Conservation (phyloP, 1,140 invertebrate genomes). For the Propsilocerus akamusi region DNA sequence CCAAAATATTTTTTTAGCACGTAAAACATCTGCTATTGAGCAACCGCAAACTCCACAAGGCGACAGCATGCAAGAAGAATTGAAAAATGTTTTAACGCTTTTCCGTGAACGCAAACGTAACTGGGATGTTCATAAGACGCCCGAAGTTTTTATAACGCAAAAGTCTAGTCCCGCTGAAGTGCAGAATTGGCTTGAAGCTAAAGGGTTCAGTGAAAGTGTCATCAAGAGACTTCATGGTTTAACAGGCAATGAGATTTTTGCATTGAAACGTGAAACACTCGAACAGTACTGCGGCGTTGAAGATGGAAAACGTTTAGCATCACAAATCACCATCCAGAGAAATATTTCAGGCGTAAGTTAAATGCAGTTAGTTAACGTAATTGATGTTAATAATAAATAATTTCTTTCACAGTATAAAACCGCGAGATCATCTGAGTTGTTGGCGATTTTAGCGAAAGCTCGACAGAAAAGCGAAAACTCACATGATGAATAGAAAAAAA, state of each 20-base stretch:
- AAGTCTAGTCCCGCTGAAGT: slow-evolving; percentile 43
- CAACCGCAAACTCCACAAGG: slow-evolving; percentile 16
- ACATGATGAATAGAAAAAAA: too few relatives aligned
- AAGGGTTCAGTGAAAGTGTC: slow-evolving; percentile 48
- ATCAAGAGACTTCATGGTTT: slow-evolving; percentile 41
- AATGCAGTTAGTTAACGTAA: background rate
- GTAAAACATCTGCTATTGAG: slow-evolving; percentile 15
- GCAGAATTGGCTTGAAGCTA: slow-evolving; percentile 50
- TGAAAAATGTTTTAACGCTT: slow-evolving; percentile 39
- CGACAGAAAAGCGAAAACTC: slow-evolving; percentile 40
- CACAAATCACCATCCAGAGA: slow-evolving; percentile 55
- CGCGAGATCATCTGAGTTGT: slow-evolving; percentile 41
- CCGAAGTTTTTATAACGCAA: slow-evolving; percentile 50
- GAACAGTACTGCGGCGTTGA: slow-evolving; percentile 44
- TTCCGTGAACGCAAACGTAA: slow-evolving; percentile 34
- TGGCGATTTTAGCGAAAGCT: slow-evolving; percentile 41
- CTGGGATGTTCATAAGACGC: slow-evolving; percentile 44
- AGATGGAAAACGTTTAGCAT: slow-evolving; percentile 52
- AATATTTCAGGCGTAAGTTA: slow-evolving; percentile 51
- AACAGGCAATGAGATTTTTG: slow-evolving; percentile 50
- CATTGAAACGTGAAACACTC: slow-evolving; percentile 37
- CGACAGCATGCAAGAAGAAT: slow-evolving; percentile 44
- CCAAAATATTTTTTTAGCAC: slow-evolving; percentile 11
- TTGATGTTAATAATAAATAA: slow-evolving; percentile 3
- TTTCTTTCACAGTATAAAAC: slow-evolving; percentile 39